Evolutionary conservation across 2,113 vertebrate species (phyloP).

Genomic region (Acrocephalus arundinaceus): DNA sequence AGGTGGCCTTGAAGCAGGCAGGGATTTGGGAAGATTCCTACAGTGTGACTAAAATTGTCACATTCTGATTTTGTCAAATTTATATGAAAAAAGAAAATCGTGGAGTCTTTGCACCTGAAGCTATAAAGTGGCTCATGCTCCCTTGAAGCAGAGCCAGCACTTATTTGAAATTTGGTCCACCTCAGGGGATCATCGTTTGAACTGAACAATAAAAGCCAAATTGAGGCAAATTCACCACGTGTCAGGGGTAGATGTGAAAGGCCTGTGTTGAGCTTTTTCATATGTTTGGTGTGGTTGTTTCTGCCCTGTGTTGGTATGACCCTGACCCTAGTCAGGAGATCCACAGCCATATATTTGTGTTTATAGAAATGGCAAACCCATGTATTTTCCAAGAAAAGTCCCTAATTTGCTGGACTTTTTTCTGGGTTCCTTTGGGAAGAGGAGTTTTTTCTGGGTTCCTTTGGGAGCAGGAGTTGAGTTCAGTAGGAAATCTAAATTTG

Average conservation of each 20-base stretch:
- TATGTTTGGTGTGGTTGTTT: fast-evolving
- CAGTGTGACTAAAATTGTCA: background rate
- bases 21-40: slow-evolving; percentile 12
- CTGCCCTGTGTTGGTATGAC: background rate
- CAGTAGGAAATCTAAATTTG: background rate
- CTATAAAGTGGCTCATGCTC: background rate
- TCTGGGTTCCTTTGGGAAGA: background rate
- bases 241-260: background rate
- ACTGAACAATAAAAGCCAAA: slow-evolving; percentile 2
- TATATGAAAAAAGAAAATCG: background rate
- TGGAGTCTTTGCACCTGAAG: slow-evolving; percentile 4
- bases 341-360: background rate
- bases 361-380: background rate
- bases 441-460: background rate
- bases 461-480: background rate
- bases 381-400: background rate
- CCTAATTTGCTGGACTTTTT: background rate
- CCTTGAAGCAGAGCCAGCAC: slow-evolving; percentile 3
- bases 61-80: background rate
- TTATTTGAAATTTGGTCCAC: slow-evolving; percentile 24
- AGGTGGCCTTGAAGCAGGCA: slow-evolving; percentile 19
- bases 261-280: background rate
- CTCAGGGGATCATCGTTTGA: background rate
- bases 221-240: background rate
- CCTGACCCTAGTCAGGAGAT: background rate